A percentile compares a stretch with the other conserved stretches of the same genome.
Conservation (phyloP, 2,797 vertebrate species). For the Clarias platycephalus region DNA sequence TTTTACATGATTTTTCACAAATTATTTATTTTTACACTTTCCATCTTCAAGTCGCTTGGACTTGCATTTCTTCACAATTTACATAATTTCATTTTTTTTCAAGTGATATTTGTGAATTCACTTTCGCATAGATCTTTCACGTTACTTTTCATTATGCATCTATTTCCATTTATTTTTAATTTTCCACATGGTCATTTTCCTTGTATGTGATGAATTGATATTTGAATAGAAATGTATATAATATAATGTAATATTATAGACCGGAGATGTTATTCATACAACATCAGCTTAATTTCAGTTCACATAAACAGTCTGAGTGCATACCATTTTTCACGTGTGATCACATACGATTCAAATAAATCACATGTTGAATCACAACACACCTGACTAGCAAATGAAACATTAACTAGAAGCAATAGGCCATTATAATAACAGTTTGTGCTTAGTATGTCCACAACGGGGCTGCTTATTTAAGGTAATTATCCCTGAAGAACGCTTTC, state of each 20-base stretch:
- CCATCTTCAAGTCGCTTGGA: no score
- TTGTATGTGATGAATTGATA: no score
- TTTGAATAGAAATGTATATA: no score
- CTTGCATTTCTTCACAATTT: no score
- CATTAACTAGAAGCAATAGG: conserved; percentile 8
- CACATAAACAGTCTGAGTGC: not conserved
- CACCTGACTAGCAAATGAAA: not conserved
- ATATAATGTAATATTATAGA: no score
- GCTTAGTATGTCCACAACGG: conserved; percentile 10
- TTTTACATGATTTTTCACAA: not conserved
- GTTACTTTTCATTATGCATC: no score
- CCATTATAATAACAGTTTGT: conserved; percentile 18
- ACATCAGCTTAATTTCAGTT: not conserved
- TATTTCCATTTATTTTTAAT: no score
- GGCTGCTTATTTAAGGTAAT: conserved; percentile 37
- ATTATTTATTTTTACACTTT: not conserved
- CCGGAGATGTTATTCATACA: not conserved
- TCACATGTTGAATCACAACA: not conserved
- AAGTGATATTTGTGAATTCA: no score
- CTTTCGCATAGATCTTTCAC: no score
- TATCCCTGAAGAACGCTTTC: conserved; percentile 29
- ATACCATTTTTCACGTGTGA: not conserved
- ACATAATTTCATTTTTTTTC: no score
- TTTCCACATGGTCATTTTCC: no score
- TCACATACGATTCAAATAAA: not conserved